Percentiles rank a stretch among this genome's conserved stretches.
These are phyloP conservation scores for Tinea trinotella DNA, from an alignment of 2,888 invertebrate genomes.

Conservation along the genomic window DNA sequence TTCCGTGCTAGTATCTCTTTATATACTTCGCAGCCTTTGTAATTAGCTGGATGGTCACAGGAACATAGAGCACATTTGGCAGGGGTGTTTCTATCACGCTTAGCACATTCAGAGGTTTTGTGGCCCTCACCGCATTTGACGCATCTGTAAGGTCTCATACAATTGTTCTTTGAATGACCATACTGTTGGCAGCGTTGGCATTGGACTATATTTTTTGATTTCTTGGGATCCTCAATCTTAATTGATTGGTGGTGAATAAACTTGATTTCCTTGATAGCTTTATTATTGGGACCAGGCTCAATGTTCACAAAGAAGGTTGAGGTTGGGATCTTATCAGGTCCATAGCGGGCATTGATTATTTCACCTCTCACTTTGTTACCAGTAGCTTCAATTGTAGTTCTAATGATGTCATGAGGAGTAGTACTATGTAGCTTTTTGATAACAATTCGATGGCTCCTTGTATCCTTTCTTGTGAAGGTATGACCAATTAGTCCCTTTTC, in stretches of 20 bases:
- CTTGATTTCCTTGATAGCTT: conserved; percentile 17
- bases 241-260: conserved; percentile 23
- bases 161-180: conserved; percentile 27
- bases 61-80: conserved; percentile 25
- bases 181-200: conserved; percentile 27
- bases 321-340: conserved; percentile 20
- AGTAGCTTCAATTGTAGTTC: conserved; percentile 23
- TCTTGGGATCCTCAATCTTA: conserved; percentile 26
- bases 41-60: conserved; percentile 25
- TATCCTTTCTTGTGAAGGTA: conserved; percentile 26
- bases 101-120: conserved; percentile 24
- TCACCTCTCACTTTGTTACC: conserved; percentile 26
- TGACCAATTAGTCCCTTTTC: conserved; percentile 26
- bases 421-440: conserved; percentile 26
- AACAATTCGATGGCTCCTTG: conserved; percentile 24
- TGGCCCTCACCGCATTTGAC: conserved; percentile 27
- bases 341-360: conserved; percentile 24
- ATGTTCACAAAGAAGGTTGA: conserved; percentile 18
- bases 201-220: conserved; percentile 24
- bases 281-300: conserved; percentile 5
- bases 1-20: conserved; percentile 13
- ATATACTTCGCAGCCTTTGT: conserved; percentile 21
- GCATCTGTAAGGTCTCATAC: conserved; percentile 25
- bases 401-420: conserved; percentile 23
- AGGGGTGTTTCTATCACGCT: conserved; percentile 24